Conservation (phyloP, 2,797 vertebrate species). For the Ctenochaetus hawaiiensis region DNA sequence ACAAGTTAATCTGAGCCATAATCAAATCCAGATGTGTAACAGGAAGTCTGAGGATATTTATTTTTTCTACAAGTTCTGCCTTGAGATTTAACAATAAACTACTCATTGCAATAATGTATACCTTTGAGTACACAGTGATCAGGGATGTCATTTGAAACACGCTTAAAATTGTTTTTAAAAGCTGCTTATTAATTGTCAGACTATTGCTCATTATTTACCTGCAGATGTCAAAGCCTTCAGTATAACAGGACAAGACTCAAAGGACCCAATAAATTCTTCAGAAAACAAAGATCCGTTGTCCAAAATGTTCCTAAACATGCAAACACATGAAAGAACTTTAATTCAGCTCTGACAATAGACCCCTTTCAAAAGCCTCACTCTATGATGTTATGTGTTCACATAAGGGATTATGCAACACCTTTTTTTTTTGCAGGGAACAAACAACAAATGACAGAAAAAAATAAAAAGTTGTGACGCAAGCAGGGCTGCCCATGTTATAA, state of each 20-base stretch:
- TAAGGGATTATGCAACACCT: too few relatives aligned
- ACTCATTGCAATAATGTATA: not conserved
- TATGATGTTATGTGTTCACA: not conserved
- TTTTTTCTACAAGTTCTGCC: not conserved
- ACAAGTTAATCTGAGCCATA: not conserved
- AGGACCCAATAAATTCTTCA: not conserved
- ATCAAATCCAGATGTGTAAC: not conserved
- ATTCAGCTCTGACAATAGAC: not conserved
- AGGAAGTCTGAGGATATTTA: not conserved
- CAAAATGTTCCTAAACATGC: not conserved
- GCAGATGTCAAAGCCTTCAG: not conserved
- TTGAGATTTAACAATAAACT: not conserved
- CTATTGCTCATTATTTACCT: not conserved
- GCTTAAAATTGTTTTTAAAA: too few relatives aligned
- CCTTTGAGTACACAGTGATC: not conserved
- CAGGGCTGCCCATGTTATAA: not conserved
- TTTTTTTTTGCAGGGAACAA: not conserved
- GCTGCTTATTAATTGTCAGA: not conserved
- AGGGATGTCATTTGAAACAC: not conserved
- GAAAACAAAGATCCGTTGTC: not conserved
- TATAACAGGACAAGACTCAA: not conserved
- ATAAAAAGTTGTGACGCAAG: not conserved
- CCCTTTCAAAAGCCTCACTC: not conserved
- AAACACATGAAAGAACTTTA: not conserved
- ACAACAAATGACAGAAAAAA: not conserved